Evolutionary conservation across 1,140 invertebrate species (phyloP), one percentile per base, ranked within the genome.

Genomic region (Linepithema humile): DNA sequence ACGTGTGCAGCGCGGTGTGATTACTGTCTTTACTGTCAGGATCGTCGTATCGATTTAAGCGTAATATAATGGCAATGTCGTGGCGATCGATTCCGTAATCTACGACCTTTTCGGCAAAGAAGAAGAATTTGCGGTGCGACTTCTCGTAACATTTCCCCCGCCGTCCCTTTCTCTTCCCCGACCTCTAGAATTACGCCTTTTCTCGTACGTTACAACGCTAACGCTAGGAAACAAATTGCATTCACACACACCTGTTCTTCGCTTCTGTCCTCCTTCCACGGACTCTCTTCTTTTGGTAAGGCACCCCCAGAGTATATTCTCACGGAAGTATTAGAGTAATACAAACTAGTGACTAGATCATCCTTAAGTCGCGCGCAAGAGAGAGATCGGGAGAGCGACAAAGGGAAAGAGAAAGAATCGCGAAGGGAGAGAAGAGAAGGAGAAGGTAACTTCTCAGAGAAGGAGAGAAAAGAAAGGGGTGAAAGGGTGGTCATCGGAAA

Each of bases 261-360:
- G 62, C 73, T 53, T 67, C 73, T 83, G 62, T 53, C n/a, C 50
- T 84, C 69, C 82, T 74, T 85, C 72, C 77, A 70, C 69, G 65
- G 85, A 85, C 74, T 86, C 86, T 83, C 65, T 84, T 77, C 77
- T 91, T 77, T 90, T 75, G 82, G 82, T 92, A 92, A 92, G 90
- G 90, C 91, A 91, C 90, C 91, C 89, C 88, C 85, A 90, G 88
- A 92, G 84, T 91, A 89, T 90, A 89, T 91, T 88, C 87, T 89
- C 88, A 88, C 91, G 91, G 90, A 91, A 91, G 90, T 91, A 91
- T 89, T 89, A 86, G 83, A 83, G 82, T 74, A 85, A 88, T 92
- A 91, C 80, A 87, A 91, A 91, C 88, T 92, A 90, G 86, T 91
- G 91, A 92, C 91, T 92, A 92, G 91, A 92, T 90, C 85, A 89